A percentile compares a stretch with the other conserved stretches of the same genome.
phyloP scores from a whole-genome alignment of 2,113 vertebrate species.

The Lepus europaeus region DNA sequence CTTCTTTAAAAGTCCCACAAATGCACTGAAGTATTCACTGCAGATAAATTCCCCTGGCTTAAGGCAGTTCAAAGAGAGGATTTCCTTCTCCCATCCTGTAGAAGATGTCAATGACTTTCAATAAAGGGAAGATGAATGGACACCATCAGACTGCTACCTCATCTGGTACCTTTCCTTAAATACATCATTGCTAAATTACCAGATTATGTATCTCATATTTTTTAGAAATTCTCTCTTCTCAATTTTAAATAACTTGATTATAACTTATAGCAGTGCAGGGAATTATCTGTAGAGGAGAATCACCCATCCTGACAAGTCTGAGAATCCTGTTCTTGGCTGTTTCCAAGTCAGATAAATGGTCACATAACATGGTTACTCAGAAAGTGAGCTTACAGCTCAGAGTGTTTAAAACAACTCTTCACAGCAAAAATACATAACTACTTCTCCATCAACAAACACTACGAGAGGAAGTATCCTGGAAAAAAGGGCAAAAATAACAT shows the following conservation, averaged over 20 bases:
- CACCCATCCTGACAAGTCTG: slow-evolving; percentile 80
- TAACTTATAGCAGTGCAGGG: slow-evolving; percentile 80
- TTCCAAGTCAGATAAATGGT: slow-evolving; percentile 74
- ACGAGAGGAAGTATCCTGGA: slow-evolving; percentile 52
- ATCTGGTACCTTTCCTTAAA: slow-evolving; percentile 88
- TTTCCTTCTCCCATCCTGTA: slow-evolving; percentile 89
- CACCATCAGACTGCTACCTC: slow-evolving; percentile 72
- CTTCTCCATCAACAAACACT: slow-evolving; percentile 72
- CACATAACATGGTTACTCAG: slow-evolving; percentile 67
- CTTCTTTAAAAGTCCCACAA: slow-evolving; percentile 79
- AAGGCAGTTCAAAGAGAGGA: slow-evolving; percentile 87
- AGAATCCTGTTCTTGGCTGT: slow-evolving; percentile 71
- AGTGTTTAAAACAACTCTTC: slow-evolving; percentile 60
- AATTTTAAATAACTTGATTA: slow-evolving; percentile 91
- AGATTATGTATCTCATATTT: slow-evolving; percentile 90
- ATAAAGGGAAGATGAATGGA: slow-evolving; percentile 90
- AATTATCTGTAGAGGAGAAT: slow-evolving; percentile 85
- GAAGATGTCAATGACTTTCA: slow-evolving; percentile 85
- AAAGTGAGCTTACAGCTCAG: slow-evolving; percentile 65
- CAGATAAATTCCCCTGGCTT: slow-evolving; percentile 85
- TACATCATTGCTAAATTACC: slow-evolving; percentile 89
- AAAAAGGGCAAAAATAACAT: slow-evolving; percentile 59
- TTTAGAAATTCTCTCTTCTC: slow-evolving; percentile 85
- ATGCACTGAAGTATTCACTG: slow-evolving; percentile 86
- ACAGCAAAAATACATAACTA: slow-evolving; percentile 68